phyloP scores from a whole-genome alignment of 2,113 vertebrate species.

The Sialia sialis region DNA sequence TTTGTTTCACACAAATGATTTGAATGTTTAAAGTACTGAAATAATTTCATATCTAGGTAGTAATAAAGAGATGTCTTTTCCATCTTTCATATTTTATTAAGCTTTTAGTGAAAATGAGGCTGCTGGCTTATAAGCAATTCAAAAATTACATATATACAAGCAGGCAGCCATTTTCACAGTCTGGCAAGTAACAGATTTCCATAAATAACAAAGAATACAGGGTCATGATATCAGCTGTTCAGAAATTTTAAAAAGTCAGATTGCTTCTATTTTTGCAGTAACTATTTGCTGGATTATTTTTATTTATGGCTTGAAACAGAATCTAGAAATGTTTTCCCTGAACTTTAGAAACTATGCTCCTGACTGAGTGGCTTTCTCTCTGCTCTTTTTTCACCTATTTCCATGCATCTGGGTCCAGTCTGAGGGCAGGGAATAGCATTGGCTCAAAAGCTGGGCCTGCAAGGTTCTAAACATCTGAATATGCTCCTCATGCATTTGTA shows the following conservation, averaged over 20 bases:
- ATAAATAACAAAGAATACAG: constrained; percentile 36
- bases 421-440: neutral
- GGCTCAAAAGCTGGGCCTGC: neutral
- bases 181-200: constrained; percentile 14
- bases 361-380: neutral
- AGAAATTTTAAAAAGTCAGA: constrained; percentile 2
- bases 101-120: neutral
- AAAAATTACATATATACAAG: neutral
- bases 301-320: neutral
- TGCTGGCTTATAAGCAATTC: neutral
- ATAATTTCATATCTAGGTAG: neutral
- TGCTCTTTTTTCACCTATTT: neutral
- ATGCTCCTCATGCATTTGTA: neutral
- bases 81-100: neutral
- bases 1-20: neutral
- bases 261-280: neutral
- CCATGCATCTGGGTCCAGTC: neutral
- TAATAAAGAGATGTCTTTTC: neutral
- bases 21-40: neutral
- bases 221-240: neutral
- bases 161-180: neutral
- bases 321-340: constrained; percentile 8
- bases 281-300: neutral
- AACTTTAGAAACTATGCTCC: neutral
- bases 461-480: neutral